A percentile compares a stretch with the other conserved stretches of the same genome.
Evolutionary conservation across 2,113 vertebrate species (phyloP).

Genomic region (Channa argus): DNA sequence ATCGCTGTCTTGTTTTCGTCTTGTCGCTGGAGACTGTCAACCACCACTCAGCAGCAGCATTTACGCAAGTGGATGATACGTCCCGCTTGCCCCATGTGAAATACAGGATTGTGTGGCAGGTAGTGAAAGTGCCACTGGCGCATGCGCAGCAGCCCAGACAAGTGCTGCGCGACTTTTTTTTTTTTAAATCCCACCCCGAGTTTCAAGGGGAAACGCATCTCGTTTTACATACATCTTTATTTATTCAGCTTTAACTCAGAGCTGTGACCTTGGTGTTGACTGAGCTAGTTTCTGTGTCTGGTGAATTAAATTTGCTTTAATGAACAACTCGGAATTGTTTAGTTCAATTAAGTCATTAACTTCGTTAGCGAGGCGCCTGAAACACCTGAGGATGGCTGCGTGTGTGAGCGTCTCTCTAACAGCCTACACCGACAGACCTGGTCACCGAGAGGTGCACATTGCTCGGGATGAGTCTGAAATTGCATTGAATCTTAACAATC

Average conservation of each 20-base stretch:
- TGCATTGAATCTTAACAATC: background rate
- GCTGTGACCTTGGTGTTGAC: background rate
- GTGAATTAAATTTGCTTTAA: background rate
- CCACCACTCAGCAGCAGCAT: slow-evolving; percentile 68
- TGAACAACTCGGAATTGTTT: background rate
- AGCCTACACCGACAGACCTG: background rate
- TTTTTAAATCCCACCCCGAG: slow-evolving; percentile 62
- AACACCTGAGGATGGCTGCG: slow-evolving; percentile 19
- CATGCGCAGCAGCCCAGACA: slow-evolving; percentile 78
- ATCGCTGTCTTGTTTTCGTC: slow-evolving; percentile 54
- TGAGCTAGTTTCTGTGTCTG: background rate
- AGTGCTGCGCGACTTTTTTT: slow-evolving; percentile 21
- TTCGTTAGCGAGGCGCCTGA: background rate
- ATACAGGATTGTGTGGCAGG: slow-evolving; percentile 82
- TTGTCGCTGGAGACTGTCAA: slow-evolving; percentile 67
- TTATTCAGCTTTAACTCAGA: slow-evolving; percentile 11
- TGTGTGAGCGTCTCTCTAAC: background rate
- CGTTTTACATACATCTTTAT: slow-evolving; percentile 24
- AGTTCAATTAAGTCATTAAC: background rate
- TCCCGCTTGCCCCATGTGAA: slow-evolving; percentile 83
- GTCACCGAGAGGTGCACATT: slow-evolving; percentile 6
- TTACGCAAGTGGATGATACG: slow-evolving; percentile 78
- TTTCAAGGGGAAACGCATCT: slow-evolving; percentile 40
- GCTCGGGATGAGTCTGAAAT: background rate
- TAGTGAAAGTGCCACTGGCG: slow-evolving; percentile 77